These are phyloP conservation scores for Ladona fulva DNA, from an alignment of 1,140 invertebrate genomes.

Conservation along the genomic window DNA sequence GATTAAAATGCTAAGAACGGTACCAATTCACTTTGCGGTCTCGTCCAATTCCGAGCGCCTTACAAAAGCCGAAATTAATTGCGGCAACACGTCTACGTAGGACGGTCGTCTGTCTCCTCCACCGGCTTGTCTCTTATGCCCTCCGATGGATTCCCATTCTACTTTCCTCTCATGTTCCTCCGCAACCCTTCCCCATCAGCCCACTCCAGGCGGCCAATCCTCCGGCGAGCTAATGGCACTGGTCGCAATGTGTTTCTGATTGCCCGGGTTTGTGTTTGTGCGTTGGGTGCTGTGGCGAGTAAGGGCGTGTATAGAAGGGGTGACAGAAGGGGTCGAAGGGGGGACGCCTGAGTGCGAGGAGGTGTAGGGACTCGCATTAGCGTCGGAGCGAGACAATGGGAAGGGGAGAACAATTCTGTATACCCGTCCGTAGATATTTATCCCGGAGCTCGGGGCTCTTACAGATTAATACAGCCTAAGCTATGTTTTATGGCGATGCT, in stretches of 20 bases:
- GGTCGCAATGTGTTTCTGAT: constrained; percentile 4
- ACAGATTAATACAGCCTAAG: no score
- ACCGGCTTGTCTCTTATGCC: background rate
- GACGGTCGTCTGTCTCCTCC: background rate
- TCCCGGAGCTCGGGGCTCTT: no score
- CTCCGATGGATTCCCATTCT: background rate
- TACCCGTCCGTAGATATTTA: no score
- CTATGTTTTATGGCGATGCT: no score
- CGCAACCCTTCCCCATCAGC: background rate
- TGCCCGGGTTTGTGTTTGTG: background rate
- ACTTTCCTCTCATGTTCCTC: background rate
- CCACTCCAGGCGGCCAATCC: background rate
- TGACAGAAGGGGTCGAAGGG: no score
- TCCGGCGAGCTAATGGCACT: background rate
- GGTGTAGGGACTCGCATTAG: no score
- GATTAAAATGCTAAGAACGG: no score
- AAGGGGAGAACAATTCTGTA: no score
- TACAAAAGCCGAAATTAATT: background rate
- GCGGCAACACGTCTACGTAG: background rate
- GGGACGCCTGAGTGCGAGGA: no score
- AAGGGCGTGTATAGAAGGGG: no score
- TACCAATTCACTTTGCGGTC: background rate
- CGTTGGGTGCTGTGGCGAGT: background rate
- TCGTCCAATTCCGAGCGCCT: background rate
- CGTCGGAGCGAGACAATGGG: no score